Conservation (phyloP, 37 sponge, comb jelly and placozoan genomes). For the Aplysina aerophoba region DNA sequence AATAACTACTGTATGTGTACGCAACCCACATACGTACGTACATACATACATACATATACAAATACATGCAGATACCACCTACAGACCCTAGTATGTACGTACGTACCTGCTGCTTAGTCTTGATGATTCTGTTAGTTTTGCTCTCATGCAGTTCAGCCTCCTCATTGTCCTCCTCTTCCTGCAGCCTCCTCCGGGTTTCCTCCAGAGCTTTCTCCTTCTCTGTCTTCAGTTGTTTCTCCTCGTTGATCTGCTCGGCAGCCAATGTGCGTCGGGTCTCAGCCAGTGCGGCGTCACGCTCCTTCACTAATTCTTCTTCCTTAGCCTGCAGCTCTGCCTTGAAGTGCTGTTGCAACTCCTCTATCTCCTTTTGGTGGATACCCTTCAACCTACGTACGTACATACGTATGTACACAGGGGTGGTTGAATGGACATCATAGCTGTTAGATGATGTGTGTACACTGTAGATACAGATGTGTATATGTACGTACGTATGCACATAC, state of each 20-base stretch:
- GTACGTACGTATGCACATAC: constrained; percentile 23
- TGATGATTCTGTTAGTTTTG: constrained; percentile 57
- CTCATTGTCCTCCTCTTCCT: constrained; percentile 68
- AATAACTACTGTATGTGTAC: too few species aligned
- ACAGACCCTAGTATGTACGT: background rate
- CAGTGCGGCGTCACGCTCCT: background rate
- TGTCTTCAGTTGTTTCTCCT: constrained; percentile 34
- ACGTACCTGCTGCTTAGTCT: constrained; percentile 53
- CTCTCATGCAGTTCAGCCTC: constrained; percentile 65
- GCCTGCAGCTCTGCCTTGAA: background rate
- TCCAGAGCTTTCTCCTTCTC: constrained; percentile 16
- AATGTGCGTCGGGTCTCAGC: background rate
- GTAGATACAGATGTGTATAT: background rate
- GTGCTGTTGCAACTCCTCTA: background rate
- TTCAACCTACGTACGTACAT: background rate
- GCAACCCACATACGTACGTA: too few species aligned
- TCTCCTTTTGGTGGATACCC: background rate
- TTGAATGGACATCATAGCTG: too few species aligned
- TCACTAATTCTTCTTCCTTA: background rate
- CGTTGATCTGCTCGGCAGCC: constrained; percentile 28
- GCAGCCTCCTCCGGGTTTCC: constrained; percentile 27
- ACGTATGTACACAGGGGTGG: too few species aligned
- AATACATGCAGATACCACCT: background rate
- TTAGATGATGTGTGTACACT: background rate
- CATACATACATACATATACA: background rate